Conservation (phyloP, 2,797 vertebrate species). For the Vultur gryphus region DNA sequence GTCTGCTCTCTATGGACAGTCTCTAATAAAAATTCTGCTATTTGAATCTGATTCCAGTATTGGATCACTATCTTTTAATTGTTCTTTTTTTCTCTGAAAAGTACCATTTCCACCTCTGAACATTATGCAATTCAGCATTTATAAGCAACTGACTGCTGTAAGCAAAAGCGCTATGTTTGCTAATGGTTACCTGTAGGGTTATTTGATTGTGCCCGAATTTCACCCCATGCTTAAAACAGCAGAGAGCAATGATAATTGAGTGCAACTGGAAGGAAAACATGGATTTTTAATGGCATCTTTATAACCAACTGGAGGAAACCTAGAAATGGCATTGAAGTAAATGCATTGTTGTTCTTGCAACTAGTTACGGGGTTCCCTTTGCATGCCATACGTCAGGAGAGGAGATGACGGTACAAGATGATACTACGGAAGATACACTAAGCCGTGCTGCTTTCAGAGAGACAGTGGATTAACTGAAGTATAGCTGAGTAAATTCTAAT, state of each 20-base stretch:
- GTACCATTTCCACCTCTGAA: background rate
- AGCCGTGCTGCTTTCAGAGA: background rate
- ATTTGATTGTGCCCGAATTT: background rate
- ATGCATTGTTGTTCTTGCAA: background rate
- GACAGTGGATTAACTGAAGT: background rate
- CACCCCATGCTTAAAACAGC: background rate
- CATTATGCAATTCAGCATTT: background rate
- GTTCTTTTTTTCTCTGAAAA: background rate
- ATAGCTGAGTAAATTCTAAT: background rate
- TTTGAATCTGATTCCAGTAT: background rate
- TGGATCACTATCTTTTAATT: background rate
- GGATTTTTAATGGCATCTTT: background rate
- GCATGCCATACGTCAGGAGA: background rate
- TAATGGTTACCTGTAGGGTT: background rate
- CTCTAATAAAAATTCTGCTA: background rate
- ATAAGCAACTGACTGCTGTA: background rate
- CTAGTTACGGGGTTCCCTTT: background rate
- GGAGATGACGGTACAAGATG: background rate
- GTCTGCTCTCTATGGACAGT: background rate
- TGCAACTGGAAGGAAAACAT: background rate
- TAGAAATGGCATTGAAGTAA: background rate
- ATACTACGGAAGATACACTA: background rate
- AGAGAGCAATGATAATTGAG: background rate
- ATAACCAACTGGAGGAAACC: background rate
- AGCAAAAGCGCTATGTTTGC: background rate